A percentile compares a stretch with the other conserved stretches of the same genome.
Conservation (phyloP, 2,888 invertebrate genomes). For the Globia sparganii region DNA sequence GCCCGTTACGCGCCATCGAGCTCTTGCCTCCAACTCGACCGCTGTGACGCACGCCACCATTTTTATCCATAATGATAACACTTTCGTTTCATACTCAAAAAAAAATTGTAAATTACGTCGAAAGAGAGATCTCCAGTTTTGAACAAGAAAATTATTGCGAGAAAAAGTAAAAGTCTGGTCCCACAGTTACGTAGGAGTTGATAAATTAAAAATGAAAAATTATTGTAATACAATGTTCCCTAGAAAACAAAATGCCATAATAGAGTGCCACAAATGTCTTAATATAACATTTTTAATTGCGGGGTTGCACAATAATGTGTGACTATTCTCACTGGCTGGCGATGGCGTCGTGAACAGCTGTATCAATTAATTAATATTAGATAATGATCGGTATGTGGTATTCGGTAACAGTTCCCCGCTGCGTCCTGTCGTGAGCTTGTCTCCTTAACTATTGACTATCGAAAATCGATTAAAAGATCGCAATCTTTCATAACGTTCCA, state of each 20-base stretch:
- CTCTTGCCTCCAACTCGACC: conserved; percentile 69
- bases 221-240: conserved; percentile 41
- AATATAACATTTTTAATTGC: conserved; percentile 71
- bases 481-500: conserved; percentile 66
- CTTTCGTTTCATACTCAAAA: conserved; percentile 64
- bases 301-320: conserved; percentile 67
- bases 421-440: conserved; percentile 61
- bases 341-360: conserved; percentile 64
- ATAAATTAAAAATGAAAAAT: conserved; percentile 61
- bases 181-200: conserved; percentile 28
- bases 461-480: conserved; percentile 65
- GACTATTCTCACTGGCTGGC: conserved; percentile 65
- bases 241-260: conserved; percentile 63
- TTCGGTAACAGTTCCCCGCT: conserved; percentile 67
- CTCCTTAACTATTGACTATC: conserved; percentile 61
- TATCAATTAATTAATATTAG: conserved; percentile 77
- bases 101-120: conserved; percentile 55
- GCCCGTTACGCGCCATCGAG: conserved; percentile 84
- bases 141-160: conserved; percentile 51
- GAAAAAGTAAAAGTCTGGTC: conserved; percentile 59
- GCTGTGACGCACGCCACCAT: conserved; percentile 67
- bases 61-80: conserved; percentile 63
- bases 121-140: conserved; percentile 48
- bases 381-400: conserved; percentile 71
- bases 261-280: conserved; percentile 67